phyloP scores from a whole-genome alignment of 2,113 vertebrate genomes.

The Furnarius figulus region DNA sequence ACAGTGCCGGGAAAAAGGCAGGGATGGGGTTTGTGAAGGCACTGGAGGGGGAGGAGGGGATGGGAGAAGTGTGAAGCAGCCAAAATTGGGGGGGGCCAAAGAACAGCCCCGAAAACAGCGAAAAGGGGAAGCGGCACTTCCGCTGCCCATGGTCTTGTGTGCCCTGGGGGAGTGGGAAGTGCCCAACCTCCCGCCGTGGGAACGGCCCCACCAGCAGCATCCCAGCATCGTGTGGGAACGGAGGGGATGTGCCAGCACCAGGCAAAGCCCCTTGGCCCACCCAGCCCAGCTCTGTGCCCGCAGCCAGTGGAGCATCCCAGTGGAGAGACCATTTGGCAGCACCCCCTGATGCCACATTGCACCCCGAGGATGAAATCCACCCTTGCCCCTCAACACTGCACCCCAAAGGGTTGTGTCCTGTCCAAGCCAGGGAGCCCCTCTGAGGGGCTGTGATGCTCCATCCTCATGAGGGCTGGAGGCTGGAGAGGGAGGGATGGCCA shows the following conservation, averaged over 20 bases:
- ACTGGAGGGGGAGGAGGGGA: neutral
- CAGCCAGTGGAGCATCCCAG: fast-evolving
- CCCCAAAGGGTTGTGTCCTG: fast-evolving
- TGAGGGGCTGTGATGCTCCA: fast-evolving
- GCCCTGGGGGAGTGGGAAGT: neutral
- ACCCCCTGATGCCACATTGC: fast-evolving
- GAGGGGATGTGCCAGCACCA: fast-evolving
- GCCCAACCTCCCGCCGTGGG: neutral
- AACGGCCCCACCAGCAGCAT: fast-evolving
- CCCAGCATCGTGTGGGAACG: fast-evolving
- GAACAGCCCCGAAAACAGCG: fast-evolving
- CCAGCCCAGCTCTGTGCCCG: fast-evolving
- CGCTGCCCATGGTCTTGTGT: fast-evolving
- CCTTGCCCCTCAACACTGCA: neutral
- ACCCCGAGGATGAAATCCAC: fast-evolving
- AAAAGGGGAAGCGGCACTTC: constrained; percentile 5
- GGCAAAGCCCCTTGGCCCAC: fast-evolving
- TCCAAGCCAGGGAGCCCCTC: neutral
- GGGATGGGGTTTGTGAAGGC: neutral
- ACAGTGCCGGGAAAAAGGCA: fast-evolving
- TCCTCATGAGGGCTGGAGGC: fast-evolving
- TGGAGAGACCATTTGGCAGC: fast-evolving
- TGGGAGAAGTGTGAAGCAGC: fast-evolving
- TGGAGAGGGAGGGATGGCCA: neutral
- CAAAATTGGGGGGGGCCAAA: neutral